Evolutionary conservation across 2,113 vertebrate species (phyloP).

Genomic region (Vanacampus margaritifer): DNA sequence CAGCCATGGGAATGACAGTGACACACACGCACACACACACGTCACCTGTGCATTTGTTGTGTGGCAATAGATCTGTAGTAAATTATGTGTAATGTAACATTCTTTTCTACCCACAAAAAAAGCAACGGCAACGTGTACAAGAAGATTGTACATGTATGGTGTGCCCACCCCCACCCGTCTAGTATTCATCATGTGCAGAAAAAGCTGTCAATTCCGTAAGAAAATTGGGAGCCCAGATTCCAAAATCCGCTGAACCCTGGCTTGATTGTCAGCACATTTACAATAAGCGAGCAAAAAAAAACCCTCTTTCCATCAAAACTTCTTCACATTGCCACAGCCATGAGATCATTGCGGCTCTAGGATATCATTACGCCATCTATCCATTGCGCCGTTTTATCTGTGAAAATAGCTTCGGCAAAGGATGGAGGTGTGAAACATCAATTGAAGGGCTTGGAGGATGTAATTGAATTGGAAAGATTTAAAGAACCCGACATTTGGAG

Average conservation of each 20-base stretch:
- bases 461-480: constrained; percentile 9
- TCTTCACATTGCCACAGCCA: neutral
- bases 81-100: neutral
- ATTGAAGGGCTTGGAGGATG: constrained; percentile 5
- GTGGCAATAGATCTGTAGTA: constrained; percentile 6
- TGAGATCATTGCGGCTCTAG: constrained; percentile 4
- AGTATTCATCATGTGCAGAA: neutral
- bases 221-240: neutral
- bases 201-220: neutral
- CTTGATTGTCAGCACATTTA: neutral
- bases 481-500: constrained; percentile 2
- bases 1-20: neutral
- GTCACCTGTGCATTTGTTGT: constrained; percentile 10
- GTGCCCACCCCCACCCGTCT: too few species aligned
- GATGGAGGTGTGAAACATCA: constrained; percentile 3
- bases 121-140: neutral
- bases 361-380: constrained; percentile 1
- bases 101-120: neutral
- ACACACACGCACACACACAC: neutral
- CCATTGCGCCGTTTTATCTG: constrained; percentile 5
- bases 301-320: neutral
- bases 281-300: neutral
- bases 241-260: neutral
- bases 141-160: neutral
- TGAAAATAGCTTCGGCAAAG: constrained; percentile 4